Conservation (phyloP, 2,888 invertebrate genomes). For the Melanchra persicariae region DNA sequence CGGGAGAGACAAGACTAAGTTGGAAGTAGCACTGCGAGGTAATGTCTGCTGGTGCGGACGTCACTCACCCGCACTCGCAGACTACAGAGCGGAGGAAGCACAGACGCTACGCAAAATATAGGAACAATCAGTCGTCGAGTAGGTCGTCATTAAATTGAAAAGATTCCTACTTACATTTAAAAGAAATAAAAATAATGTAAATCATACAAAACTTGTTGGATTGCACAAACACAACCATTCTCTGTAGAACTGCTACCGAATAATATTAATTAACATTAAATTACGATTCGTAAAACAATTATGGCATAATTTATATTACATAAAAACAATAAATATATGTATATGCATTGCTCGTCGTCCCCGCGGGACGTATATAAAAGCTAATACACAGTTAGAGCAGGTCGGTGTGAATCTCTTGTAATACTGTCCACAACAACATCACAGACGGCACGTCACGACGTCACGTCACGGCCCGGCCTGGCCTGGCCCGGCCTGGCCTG, state of each 20-base stretch:
- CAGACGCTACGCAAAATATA: conserved; percentile 74
- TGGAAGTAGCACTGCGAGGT: conserved; percentile 36
- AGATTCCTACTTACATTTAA: conserved; percentile 78
- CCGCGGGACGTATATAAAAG: conserved; percentile 57
- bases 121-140: conserved; percentile 82
- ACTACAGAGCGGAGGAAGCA: conserved; percentile 72
- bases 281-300: conserved; percentile 86
- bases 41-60: conserved; percentile 10
- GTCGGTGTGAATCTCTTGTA: conserved; percentile 56
- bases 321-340: conserved; percentile 81
- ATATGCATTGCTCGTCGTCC: conserved; percentile 76
- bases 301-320: conserved; percentile 86
- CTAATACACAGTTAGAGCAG: conserved; percentile 57
- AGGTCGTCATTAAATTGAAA: conserved; percentile 76
- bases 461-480: background rate
- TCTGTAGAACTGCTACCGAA: conserved; percentile 71
- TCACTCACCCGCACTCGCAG: conserved; percentile 17
- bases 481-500: conserved; percentile 1
- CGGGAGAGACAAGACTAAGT: conserved; percentile 34
- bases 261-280: conserved; percentile 81
- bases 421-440: conserved; percentile 57
- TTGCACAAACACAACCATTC: conserved; percentile 73
- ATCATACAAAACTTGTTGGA: conserved; percentile 73
- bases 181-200: conserved; percentile 75
- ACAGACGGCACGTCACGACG: conserved; percentile 27